Evolutionary conservation across 2,797 vertebrate genomes (phyloP).

Genomic region (Anguilla pacifica): DNA sequence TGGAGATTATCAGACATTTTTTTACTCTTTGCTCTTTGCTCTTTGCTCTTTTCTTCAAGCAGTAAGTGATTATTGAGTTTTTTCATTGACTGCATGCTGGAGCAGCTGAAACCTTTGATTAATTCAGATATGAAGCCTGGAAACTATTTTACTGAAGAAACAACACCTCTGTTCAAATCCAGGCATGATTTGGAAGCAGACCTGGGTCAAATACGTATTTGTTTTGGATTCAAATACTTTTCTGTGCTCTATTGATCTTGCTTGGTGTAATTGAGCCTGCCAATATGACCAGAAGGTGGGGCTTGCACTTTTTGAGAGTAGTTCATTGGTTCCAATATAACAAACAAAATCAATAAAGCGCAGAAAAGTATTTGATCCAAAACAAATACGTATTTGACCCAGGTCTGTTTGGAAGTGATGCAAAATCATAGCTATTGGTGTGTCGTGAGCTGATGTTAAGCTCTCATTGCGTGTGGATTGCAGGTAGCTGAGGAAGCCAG

Average conservation of each 20-base stretch:
- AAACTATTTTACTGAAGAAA: not conserved
- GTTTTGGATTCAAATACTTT: no score
- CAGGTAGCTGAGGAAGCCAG: not conserved
- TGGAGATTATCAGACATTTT: not conserved
- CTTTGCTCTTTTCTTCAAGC: not conserved
- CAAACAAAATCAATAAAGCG: no score
- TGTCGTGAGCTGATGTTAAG: not conserved
- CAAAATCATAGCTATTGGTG: not conserved
- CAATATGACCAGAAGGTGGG: no score
- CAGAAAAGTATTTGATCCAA: no score
- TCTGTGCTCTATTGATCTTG: no score
- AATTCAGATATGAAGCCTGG: not conserved
- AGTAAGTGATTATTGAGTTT: not conserved
- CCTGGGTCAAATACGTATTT: no score
- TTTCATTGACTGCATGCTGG: not conserved
- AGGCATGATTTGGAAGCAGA: not conserved
- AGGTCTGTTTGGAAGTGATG: not conserved
- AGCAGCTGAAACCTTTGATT: constrained; percentile 5
- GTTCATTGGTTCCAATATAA: no score
- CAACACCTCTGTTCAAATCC: not conserved
- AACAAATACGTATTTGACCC: no score
- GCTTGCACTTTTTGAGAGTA: no score
- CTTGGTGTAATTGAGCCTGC: no score
- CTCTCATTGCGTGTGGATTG: not conserved
- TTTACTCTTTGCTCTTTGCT: not conserved